Base-by-base conservation (phyloP, 2,888 invertebrate genomes). In the Dorcus parallelipipedus region DNA sequence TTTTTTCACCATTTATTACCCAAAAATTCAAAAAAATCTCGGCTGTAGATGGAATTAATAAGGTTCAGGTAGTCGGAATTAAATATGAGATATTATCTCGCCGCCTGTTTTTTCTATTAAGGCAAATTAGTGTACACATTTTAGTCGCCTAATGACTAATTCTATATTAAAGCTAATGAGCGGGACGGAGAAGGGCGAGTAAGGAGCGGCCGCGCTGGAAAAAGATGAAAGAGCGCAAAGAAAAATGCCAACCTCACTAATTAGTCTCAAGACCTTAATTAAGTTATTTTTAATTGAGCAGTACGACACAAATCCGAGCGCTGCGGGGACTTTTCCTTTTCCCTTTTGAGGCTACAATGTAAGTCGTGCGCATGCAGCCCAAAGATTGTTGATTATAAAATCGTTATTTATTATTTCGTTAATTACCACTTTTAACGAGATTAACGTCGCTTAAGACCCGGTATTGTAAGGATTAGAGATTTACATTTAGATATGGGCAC, bases 191-290 rank as follows among this genome's bases (percentile, higher is more conserved):
- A 76, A 71, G 71, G 73, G 40, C 54, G 43, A 48, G 73, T 70
- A 73, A 71, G 65, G 68, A 67, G 67, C 67, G 70, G 69, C 70
- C 69, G 73, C 70, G 73, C 65, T 69, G 66, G 68, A 74, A 70
- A 65, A 73, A 71, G 74, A 75, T 62, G 69, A 61, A 62, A 64
- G 61, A 64, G 38, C 20, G 9, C 26, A 57, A 60, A 60, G 57
- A 57, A 60, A 60, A 60, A 60, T 57, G 54, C 57, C 60, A 64
- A 65, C 62, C 67, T 64, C 78, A 79, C 82, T 83, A 84, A 84
- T 84, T 84, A 84, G 83, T 80, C 81, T 82, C 82, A 83, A 84
- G 83, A 83, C 81, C 82, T 82, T 83, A 84, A 84, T 83, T 83
- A 83, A 83, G 83, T 83, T 82, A 83, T 83, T 83, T 84, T 84